Evolutionary conservation across 2,797 vertebrate species (phyloP).

Genomic region (Percopsis omiscomaycus): DNA sequence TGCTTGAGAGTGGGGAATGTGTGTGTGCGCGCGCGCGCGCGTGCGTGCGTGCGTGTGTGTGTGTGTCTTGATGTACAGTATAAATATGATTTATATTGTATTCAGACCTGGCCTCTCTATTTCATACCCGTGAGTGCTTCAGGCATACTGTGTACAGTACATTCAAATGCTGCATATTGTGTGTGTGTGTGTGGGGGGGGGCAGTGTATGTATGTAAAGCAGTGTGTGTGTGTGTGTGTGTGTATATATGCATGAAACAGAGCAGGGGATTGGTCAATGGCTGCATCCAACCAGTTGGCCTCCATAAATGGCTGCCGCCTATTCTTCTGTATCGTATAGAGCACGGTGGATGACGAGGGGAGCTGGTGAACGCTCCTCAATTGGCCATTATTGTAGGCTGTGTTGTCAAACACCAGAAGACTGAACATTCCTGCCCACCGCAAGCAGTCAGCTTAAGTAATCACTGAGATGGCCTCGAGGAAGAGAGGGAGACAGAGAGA

Average conservation of each 20-base stretch:
- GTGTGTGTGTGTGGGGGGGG: too few relatives aligned
- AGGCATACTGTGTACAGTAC: conserved; percentile 5
- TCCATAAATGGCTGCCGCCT: too few relatives aligned
- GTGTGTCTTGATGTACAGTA: conserved; percentile 21
- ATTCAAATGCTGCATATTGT: neutral
- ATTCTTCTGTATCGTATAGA: too few relatives aligned
- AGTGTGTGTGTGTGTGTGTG: too few relatives aligned
- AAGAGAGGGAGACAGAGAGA: conserved; percentile 5
- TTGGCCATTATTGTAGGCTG: conserved; percentile 9
- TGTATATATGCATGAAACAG: too few relatives aligned
- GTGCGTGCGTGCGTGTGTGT: conserved; percentile 10
- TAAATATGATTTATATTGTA: conserved; percentile 45
- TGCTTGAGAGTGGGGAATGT: conserved; percentile 56
- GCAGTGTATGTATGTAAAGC: too few relatives aligned
- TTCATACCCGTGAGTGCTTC: conserved; percentile 36
- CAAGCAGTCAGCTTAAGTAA: conserved; percentile 44
- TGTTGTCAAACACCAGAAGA: conserved; percentile 29
- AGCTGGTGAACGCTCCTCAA: neutral
- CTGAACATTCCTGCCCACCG: conserved; percentile 27
- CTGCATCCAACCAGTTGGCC: too few relatives aligned
- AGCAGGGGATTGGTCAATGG: too few relatives aligned
- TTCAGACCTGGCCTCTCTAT: conserved; percentile 44
- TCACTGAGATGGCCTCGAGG: conserved; percentile 29
- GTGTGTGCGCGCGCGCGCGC: conserved; percentile 19
- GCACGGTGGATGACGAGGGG: neutral